These are phyloP conservation scores for Phyllotreta cruciferae DNA, from an alignment of 2,888 invertebrate species.

Conservation along the genomic window DNA sequence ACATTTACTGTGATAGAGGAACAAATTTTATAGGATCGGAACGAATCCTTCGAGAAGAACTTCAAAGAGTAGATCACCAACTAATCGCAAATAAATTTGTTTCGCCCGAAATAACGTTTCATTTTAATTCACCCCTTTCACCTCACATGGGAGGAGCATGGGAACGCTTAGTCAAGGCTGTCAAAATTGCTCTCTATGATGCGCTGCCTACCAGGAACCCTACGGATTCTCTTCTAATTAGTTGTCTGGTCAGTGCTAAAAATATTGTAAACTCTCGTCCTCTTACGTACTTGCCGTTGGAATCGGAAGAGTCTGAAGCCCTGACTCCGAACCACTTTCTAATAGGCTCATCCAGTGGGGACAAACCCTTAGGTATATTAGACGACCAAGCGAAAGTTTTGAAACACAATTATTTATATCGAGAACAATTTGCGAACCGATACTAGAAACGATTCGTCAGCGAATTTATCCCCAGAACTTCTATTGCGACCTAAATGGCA, in stretches of 20 bases:
- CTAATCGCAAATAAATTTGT: conserved; percentile 20
- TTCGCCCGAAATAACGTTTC: conserved; percentile 21
- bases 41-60: conserved; percentile 14
- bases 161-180: conserved; percentile 24
- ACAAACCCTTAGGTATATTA: too few relatives aligned
- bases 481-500: too few relatives aligned
- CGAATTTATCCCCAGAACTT: too few relatives aligned
- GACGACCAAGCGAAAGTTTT: conserved; percentile 11
- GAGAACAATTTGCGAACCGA: conserved; percentile 24
- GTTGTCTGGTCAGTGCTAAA: conserved; percentile 23
- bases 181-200: conserved; percentile 28
- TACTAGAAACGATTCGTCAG: too few relatives aligned
- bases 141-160: conserved; percentile 26
- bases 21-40: too few relatives aligned
- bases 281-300: conserved; percentile 28
- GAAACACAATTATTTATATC: conserved; percentile 22
- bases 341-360: conserved; percentile 7
- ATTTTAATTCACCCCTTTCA: conserved; percentile 25
- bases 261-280: conserved; percentile 33
- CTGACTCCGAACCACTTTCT: conserved; percentile 24
- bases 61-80: conserved; percentile 9
- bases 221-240: conserved; percentile 6
- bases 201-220: conserved; percentile 23
- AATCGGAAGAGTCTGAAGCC: conserved; percentile 22
- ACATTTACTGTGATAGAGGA: conserved; percentile 23